phyloP scores from a whole-genome alignment of 2,113 vertebrate species.

The Prolemur simus region DNA sequence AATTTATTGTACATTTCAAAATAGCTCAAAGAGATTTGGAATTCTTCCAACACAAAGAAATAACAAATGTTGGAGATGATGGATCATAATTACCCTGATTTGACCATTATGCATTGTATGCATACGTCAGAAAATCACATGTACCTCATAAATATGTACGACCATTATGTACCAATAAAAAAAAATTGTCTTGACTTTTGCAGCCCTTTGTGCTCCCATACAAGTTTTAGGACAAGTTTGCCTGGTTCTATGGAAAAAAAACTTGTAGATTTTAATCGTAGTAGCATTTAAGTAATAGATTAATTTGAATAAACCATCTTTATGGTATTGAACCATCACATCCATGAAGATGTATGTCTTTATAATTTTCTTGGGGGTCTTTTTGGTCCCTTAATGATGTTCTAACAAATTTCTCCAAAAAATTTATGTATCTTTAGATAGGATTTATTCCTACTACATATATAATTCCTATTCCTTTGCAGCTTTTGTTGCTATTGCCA shows the following conservation, averaged over 20 bases:
- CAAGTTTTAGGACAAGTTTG: not conserved
- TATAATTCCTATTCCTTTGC: not conserved
- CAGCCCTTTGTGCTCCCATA: not conserved
- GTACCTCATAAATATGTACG: not conserved
- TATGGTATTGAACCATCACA: not conserved
- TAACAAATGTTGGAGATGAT: not conserved
- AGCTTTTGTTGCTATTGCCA: not conserved
- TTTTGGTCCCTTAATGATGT: not conserved
- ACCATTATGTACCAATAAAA: not conserved
- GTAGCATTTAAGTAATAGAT: not conserved
- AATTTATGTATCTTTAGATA: not conserved
- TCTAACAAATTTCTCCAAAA: not conserved
- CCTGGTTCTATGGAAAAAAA: not conserved
- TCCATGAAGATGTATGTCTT: not conserved
- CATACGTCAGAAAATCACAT: not conserved
- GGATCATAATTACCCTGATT: not conserved
- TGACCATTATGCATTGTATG: not conserved
- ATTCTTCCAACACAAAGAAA: not conserved
- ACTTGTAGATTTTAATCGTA: not conserved
- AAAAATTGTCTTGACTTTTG: not conserved
- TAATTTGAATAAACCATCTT: not conserved
- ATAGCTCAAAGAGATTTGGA: not conserved
- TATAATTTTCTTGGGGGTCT: not conserved
- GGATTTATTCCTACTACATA: not conserved
- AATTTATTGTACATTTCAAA: not conserved